Evolutionary conservation across 1,140 invertebrate species (phyloP).

Genomic region (Aphelinus certus): DNA sequence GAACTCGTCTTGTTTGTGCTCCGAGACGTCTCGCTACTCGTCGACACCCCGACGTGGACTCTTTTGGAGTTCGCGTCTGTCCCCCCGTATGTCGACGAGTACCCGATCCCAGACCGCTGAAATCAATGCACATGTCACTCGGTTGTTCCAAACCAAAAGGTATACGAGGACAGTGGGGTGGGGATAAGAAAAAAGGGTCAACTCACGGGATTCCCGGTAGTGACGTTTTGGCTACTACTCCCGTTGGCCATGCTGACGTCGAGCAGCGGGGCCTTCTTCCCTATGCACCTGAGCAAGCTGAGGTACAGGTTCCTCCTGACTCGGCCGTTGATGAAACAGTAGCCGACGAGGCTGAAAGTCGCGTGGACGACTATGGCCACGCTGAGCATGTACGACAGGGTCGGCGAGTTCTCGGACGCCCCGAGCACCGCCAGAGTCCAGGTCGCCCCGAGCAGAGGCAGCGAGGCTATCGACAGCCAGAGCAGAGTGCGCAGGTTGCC

Average conservation of each 20-base stretch:
- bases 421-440: constrained; percentile 85
- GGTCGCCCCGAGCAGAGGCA: constrained; percentile 79
- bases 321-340: constrained; percentile 83
- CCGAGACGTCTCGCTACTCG: constrained; percentile 82
- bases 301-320: constrained; percentile 76
- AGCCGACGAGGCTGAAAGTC: constrained; percentile 82
- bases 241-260: constrained; percentile 76
- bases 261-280: constrained; percentile 84
- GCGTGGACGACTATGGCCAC: constrained; percentile 78
- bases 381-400: constrained; percentile 78
- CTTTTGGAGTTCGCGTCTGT: constrained; percentile 70
- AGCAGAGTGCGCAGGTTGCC: constrained; percentile 87
- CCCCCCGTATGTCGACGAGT: constrained; percentile 69
- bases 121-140: constrained; percentile 34
- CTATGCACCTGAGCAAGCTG: constrained; percentile 78
- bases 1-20: constrained; percentile 95
- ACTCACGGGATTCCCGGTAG: constrained; percentile 65
- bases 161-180: neutral
- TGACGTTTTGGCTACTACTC: constrained; percentile 79
- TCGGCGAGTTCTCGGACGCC: constrained; percentile 79
- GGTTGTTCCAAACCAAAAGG: too few relatives aligned
- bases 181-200: neutral
- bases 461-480: constrained; percentile 83
- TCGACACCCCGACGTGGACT: constrained; percentile 91
- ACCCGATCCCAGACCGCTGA: constrained; percentile 83